These are phyloP conservation scores for Phalera bucephala DNA, from an alignment of 2,888 invertebrate genomes.

Conservation along the genomic window DNA sequence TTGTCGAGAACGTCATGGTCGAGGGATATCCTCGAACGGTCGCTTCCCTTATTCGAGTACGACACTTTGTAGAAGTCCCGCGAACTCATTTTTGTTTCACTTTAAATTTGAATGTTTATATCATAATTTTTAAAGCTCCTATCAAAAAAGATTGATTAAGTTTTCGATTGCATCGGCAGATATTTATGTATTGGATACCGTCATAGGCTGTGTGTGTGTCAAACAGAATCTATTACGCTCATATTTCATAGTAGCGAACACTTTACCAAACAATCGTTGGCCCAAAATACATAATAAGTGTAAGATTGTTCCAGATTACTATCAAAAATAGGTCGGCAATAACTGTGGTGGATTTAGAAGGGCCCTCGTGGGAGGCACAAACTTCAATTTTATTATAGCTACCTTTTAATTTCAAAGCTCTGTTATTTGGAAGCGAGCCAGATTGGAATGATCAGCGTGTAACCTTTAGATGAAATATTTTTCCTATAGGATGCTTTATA, in stretches of 20 bases:
- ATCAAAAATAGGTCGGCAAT: conserved; percentile 52
- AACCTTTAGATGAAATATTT: conserved; percentile 18
- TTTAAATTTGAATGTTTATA: conserved; percentile 17
- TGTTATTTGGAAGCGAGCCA: conserved; percentile 49
- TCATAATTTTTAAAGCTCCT: conserved; percentile 32
- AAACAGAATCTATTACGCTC: conserved; percentile 11
- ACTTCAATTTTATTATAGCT: conserved; percentile 43
- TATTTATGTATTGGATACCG: conserved; percentile 58
- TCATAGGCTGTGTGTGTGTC: conserved; percentile 29
- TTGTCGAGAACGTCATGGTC: conserved; percentile 65
- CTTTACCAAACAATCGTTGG: conserved; percentile 22
- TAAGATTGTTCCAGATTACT: conserved; percentile 34
- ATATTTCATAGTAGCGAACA: conserved; percentile 28
- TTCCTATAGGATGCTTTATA: conserved; percentile 14
- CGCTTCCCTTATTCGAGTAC: conserved; percentile 52
- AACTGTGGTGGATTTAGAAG: conserved; percentile 52
- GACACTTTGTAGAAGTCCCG: conserved; percentile 73
- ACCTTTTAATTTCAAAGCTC: conserved; percentile 25
- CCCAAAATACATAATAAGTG: conserved; percentile 16
- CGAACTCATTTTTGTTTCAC: conserved; percentile 57
- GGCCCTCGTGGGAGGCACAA: conserved; percentile 46
- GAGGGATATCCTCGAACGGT: conserved; percentile 43
- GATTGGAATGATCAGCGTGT: conserved; percentile 28
- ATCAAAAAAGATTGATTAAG: conserved; percentile 21
- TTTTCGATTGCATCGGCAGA: conserved; percentile 40